Evolutionary conservation across 2,797 vertebrate species (phyloP).

Genomic region (Epinephelus coioides): DNA sequence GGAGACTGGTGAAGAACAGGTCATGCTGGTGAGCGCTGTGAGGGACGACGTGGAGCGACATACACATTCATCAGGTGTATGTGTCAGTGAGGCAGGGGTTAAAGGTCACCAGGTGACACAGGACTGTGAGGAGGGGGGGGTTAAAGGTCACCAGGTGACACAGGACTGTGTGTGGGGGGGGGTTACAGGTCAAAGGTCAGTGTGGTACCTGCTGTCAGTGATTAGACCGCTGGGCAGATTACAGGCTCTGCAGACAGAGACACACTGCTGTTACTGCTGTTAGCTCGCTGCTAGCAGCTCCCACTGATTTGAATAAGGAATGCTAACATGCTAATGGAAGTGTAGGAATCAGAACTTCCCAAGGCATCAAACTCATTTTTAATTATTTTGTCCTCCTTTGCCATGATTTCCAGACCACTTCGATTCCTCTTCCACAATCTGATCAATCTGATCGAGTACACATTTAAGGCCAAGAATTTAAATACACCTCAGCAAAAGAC

Average conservation of each 20-base stretch:
- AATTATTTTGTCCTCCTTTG: too few relatives aligned
- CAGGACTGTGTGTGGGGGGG: conserved; percentile 40
- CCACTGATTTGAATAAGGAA: conserved; percentile 10
- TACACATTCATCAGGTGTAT: conserved; percentile 50
- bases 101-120: conserved; percentile 68
- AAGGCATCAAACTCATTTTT: neutral
- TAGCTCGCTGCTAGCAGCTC: conserved; percentile 50
- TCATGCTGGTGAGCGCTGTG: conserved; percentile 63
- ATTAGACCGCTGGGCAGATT: conserved; percentile 87
- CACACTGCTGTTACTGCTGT: conserved; percentile 62
- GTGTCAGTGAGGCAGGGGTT: conserved; percentile 48
- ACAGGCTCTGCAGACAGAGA: conserved; percentile 82
- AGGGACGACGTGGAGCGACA: conserved; percentile 30
- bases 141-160: conserved; percentile 70
- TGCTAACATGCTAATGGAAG: conserved; percentile 30
- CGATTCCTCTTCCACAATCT: too few relatives aligned
- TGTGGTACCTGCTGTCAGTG: conserved; percentile 86
- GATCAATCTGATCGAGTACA: too few relatives aligned
- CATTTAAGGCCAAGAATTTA: too few relatives aligned
- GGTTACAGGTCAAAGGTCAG: conserved; percentile 63
- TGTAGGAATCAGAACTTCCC: neutral
- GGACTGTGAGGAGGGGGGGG: conserved; percentile 26
- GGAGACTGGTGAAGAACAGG: conserved; percentile 33
- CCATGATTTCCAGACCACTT: too few relatives aligned
- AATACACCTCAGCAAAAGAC: too few relatives aligned